Conservation (phyloP, 2,797 vertebrate genomes). For the Sciurus carolinensis region DNA sequence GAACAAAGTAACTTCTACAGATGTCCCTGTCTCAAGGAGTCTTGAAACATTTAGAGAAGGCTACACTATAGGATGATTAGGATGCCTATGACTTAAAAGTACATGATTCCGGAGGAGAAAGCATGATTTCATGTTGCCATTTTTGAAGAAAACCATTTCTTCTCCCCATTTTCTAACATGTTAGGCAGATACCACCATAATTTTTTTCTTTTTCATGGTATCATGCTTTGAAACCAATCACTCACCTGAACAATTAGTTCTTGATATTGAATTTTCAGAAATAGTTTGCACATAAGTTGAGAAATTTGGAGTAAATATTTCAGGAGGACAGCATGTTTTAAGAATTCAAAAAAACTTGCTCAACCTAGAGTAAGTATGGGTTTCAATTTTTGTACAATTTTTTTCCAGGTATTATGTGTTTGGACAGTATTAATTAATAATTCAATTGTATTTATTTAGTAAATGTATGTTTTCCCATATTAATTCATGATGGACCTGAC, state of each 20-base stretch:
- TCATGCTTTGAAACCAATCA: neutral
- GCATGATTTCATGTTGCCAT: neutral
- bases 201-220: neutral
- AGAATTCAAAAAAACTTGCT: neutral
- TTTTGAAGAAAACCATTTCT: slow-evolving; percentile 22
- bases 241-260: neutral
- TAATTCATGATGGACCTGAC: neutral
- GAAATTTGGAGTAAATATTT: neutral
- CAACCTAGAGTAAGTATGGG: neutral
- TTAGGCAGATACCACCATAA: neutral
- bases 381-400: neutral
- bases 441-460: neutral
- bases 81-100: neutral
- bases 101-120: slow-evolving; percentile 5
- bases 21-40: neutral
- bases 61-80: neutral
- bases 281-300: neutral
- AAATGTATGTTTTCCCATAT: neutral
- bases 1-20: neutral
- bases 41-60: neutral
- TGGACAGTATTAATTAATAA: neutral
- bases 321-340: neutral
- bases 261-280: neutral
- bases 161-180: neutral
- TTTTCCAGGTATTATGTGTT: neutral